Evolutionary conservation across 2,888 invertebrate species (phyloP), one percentile per base, ranked within the genome.

Genomic region (Stratiomys singularior): DNA sequence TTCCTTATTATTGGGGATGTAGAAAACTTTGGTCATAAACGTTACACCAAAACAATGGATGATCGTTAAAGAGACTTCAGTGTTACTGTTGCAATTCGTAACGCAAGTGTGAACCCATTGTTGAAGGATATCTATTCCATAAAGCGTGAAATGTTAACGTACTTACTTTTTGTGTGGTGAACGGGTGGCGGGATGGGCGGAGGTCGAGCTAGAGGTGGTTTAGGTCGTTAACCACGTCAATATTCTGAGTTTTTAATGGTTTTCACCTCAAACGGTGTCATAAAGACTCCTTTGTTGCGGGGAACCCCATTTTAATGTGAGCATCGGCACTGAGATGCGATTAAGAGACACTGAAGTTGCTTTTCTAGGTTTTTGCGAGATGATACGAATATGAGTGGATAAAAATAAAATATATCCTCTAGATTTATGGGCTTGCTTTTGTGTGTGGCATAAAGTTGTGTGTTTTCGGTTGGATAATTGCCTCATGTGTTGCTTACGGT

Each of bases 241-340:
- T 60, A 60, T 60, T 60, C 58, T 21, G 52, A 52, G 52, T 18
- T 60, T 60, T 60, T 60, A 60, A 60, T 60, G 58, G 58, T 21
- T 18, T 25, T 25, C 25, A 21, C 25, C 25, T 60, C 21, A 18
- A 25, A 60, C 25, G 58, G 13, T 11, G 25, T 13, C 13, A 60
- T 60, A 60, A 60, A 60, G 58, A 23, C 23, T 60, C 58, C 23
- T 25, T 21, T 60, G 21, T 4, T 60, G 21, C 1, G 25, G 13
- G 4, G 25, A 60, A 52, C n/a, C 7, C 4, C 52, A 52, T 52
- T n/a, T 52, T 52, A n/a, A 13, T n/a, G 52, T 52, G 4, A 23
- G 4, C 5, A 21, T 2, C n/a, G 58, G 5, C 11, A 18, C 52
- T 4, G 15, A n/a, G 23, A 21, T 60, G 21, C 23, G 58, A 23